These are phyloP conservation scores for Scrobipalpa costella DNA, from an alignment of 2,888 invertebrate genomes.

Conservation along the genomic window DNA sequence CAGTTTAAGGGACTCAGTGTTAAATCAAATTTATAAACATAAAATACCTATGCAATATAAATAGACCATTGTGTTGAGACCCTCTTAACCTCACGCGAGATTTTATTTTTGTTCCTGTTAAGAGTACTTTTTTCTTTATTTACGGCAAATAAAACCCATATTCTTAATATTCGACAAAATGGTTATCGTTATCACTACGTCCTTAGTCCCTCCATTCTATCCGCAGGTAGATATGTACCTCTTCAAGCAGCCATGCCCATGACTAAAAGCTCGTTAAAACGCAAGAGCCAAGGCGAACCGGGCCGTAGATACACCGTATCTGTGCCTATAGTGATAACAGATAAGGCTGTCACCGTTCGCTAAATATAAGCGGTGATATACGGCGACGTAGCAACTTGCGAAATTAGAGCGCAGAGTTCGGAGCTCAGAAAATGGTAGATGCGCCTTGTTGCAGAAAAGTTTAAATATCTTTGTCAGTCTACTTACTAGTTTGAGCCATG, in stretches of 20 bases:
- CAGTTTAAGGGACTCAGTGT: too few species aligned
- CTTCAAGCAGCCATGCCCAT: conserved; percentile 8
- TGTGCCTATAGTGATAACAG: conserved; percentile 78
- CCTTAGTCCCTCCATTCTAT: neutral
- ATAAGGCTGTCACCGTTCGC: conserved; percentile 73
- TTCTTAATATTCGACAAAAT: too few species aligned
- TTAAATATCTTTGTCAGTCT: too few species aligned
- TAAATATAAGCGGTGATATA: conserved; percentile 72
- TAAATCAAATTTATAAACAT: too few species aligned
- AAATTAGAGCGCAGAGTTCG: conserved; percentile 65
- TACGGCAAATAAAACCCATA: too few species aligned
- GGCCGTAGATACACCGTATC: conserved; percentile 64
- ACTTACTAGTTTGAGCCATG: too few species aligned
- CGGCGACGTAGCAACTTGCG: conserved; percentile 62
- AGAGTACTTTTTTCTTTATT: too few species aligned
- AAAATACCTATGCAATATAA: too few species aligned
- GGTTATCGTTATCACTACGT: neutral
- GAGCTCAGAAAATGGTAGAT: conserved; percentile 17
- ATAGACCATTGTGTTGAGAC: too few species aligned
- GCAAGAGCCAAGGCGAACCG: conserved; percentile 28
- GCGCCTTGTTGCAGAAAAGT: neutral
- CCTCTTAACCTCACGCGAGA: too few species aligned
- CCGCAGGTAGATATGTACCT: conserved; percentile 8
- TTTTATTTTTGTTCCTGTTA: too few species aligned
- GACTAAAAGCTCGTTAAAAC: conserved; percentile 19